Conservation (phyloP, 2,888 invertebrate species). For the Disparrhopalites patrizii region DNA sequence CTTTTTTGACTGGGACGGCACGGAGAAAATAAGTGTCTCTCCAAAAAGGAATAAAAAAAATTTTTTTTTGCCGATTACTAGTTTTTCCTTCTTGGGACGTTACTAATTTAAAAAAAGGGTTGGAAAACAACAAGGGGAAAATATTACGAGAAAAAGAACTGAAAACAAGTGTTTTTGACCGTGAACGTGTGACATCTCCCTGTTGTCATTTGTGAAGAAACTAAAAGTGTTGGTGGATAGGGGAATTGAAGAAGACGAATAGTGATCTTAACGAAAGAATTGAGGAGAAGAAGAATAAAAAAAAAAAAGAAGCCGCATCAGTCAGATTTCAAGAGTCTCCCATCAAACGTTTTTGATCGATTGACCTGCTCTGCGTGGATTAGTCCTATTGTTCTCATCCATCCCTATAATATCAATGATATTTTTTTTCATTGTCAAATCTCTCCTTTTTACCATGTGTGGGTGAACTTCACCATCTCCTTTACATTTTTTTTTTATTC, state of each 20-base stretch:
- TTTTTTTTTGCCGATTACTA: no score
- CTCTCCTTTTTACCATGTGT: conserved; percentile 23
- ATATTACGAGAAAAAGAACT: no score
- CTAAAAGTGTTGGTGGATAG: background rate
- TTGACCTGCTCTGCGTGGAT: conserved; percentile 32
- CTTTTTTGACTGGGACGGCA: background rate
- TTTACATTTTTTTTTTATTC: no score
- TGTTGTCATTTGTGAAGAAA: background rate
- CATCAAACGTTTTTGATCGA: conserved; percentile 36
- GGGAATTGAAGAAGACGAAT: background rate
- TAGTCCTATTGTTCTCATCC: conserved; percentile 25
- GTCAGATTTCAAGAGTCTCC: no score
- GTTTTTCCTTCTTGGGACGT: no score
- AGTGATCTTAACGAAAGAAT: background rate
- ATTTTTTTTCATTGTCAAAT: conserved; percentile 5
- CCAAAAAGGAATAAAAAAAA: no score
- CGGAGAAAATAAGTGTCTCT: no score
- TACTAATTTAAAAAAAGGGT: no score
- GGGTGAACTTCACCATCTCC: conserved; percentile 27
- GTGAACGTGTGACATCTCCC: no score
- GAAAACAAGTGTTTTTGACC: no score
- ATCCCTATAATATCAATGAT: background rate
- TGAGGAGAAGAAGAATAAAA: background rate
- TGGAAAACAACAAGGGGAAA: no score
- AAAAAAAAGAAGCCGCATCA: background rate